These are phyloP conservation scores for Drosophila colorata DNA, from an alignment of 2,888 invertebrate species.

Conservation along the genomic window DNA sequence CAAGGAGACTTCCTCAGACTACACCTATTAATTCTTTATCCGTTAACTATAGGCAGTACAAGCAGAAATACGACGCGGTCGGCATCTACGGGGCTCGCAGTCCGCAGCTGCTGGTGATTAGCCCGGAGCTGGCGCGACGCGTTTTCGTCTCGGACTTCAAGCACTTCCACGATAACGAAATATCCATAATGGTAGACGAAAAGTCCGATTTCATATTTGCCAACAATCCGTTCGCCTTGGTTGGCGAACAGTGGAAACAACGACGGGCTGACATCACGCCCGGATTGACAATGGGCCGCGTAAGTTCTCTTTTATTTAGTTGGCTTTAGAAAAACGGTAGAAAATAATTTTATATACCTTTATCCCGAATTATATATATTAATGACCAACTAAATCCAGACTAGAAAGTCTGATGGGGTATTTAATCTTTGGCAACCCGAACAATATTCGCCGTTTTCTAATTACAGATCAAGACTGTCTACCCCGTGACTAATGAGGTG, in stretches of 20 bases:
- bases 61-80: conserved; percentile 78
- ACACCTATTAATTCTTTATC: too few relatives aligned
- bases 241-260: conserved; percentile 86
- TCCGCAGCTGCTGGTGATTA: conserved; percentile 84
- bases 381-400: too few relatives aligned
- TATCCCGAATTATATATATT: too few relatives aligned
- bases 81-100: conserved; percentile 83
- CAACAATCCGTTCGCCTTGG: conserved; percentile 86
- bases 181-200: conserved; percentile 75
- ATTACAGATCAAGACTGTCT: conserved; percentile 85
- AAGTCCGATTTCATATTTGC: conserved; percentile 85
- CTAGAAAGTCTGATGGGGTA: too few relatives aligned
- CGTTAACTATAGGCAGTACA: conserved; percentile 41
- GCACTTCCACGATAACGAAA: conserved; percentile 82
- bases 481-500: conserved; percentile 85
- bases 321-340: background rate
- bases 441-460: too few relatives aligned
- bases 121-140: conserved; percentile 81
- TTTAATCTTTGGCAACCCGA: too few relatives aligned
- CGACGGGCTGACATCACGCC: conserved; percentile 86
- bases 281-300: conserved; percentile 86
- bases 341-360: too few relatives aligned
- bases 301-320: conserved; percentile 55
- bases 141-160: conserved; percentile 85
- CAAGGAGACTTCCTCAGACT: too few relatives aligned